These are phyloP conservation scores for Euborellia annulipes DNA, from an alignment of 1,140 invertebrate genomes.

Conservation along the genomic window DNA sequence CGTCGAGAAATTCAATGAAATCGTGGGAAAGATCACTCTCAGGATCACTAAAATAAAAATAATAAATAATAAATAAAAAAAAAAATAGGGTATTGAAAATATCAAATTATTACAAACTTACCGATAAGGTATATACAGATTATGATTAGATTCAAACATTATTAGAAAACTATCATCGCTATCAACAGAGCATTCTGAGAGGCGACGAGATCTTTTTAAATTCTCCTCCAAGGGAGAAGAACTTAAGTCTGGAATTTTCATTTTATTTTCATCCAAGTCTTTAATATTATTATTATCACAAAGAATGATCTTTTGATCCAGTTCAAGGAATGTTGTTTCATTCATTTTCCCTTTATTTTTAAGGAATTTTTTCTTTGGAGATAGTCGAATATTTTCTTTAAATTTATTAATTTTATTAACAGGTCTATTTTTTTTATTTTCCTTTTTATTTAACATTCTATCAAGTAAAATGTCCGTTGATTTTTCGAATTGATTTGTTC, in stretches of 20 bases:
- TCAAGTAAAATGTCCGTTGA: neutral
- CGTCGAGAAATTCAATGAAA: conserved; percentile 2
- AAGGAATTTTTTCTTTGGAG: neutral
- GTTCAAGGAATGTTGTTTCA: neutral
- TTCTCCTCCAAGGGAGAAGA: too few species aligned
- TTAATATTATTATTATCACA: conserved; percentile 4
- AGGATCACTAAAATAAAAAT: neutral
- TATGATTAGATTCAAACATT: conserved; percentile 19
- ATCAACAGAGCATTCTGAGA: conserved; percentile 26
- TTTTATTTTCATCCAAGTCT: conserved; percentile 3
- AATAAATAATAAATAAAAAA: neutral
- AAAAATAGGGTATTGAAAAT: neutral
- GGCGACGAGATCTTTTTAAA: conserved; percentile 12
- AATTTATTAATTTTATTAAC: too few species aligned
- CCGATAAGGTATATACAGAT: conserved; percentile 1
- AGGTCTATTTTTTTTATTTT: neutral
- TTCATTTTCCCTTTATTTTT: neutral
- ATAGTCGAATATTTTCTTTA: neutral
- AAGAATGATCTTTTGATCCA: neutral
- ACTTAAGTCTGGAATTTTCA: neutral
- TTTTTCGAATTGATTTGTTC: neutral
- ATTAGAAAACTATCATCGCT: conserved; percentile 30
- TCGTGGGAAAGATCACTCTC: neutral
- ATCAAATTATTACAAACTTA: conserved; percentile 3
- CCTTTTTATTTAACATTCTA: neutral